Evolutionary conservation across 2,888 invertebrate species (phyloP).

Genomic region (Spodoptera exigua): DNA sequence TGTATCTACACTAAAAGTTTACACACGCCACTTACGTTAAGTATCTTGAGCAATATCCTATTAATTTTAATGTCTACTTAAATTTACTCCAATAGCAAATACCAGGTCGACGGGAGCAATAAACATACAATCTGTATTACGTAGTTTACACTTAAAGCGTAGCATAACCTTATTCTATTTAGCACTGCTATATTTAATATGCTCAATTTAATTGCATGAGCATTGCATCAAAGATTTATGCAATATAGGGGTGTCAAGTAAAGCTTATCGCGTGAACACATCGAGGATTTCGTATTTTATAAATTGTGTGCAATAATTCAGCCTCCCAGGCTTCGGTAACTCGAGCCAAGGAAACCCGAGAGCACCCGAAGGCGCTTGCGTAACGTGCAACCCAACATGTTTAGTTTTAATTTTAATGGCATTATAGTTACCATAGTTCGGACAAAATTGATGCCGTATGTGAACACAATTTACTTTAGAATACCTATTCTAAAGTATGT

Average conservation of each 20-base stretch:
- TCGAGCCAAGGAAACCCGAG: constrained; percentile 51
- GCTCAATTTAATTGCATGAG: constrained; percentile 33
- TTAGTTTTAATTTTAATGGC: constrained; percentile 52
- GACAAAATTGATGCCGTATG: constrained; percentile 29
- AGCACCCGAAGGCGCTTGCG: constrained; percentile 44
- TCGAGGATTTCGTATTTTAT: constrained; percentile 53
- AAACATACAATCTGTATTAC: constrained; percentile 10
- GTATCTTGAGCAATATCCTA: too few species aligned
- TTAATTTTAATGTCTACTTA: constrained; percentile 1
- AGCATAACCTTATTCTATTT: constrained; percentile 11
- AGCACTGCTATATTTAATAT: constrained; percentile 27
- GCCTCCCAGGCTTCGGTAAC: constrained; percentile 48
- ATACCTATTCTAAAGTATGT: constrained; percentile 23
- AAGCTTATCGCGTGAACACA: constrained; percentile 44
- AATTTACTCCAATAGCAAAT: constrained; percentile 2
- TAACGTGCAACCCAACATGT: constrained; percentile 44
- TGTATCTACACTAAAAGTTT: too few species aligned
- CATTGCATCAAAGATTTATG: constrained; percentile 31
- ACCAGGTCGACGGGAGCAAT: constrained; percentile 12
- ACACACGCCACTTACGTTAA: too few species aligned
- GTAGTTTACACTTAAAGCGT: constrained; percentile 16
- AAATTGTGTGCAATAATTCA: constrained; percentile 53
- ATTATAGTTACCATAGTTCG: constrained; percentile 35
- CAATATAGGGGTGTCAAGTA: constrained; percentile 44
- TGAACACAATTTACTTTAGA: constrained; percentile 32